Base-by-base conservation (phyloP, 2,888 invertebrate genomes). In the Caenorhabditis sulstoni region DNA sequence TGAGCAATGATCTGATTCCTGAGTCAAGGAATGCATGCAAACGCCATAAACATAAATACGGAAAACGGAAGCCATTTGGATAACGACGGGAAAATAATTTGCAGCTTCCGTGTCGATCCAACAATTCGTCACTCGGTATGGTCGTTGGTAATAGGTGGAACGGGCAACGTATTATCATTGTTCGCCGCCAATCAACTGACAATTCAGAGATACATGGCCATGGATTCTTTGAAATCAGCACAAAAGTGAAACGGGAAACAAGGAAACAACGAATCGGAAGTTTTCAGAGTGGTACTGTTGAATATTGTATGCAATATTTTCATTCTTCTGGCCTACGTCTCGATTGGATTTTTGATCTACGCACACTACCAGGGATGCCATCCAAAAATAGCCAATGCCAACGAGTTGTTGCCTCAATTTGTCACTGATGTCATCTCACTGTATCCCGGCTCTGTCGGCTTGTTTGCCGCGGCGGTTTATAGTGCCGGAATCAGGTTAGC, bases 181-280 rank as follows among this genome's bases (percentile, higher is more conserved):
- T 89, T 87, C 64, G 87, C 86, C 9, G 86, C 87, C 23, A 90
- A 90, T 79, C 90, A 90, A 59, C 64, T 90, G 65, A 85, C 86
- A 35, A 74, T 90, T 7, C 90, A 90, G 59, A 71, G 88, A 64
- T 89, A 86, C 57, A 79, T 89, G 76, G 83, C 85, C 3, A 86
- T 86, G 85, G 66, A 74, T 41, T 76, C 75, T 1, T 55, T 87
- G 14, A 73, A 81, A 41, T 39, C 55, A 5, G 87, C 87, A 1
- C 82, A 85, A 59, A 81, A 61, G 84, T 83, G n/a, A n/a, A n/a
- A n/a, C n/a, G n/a, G n/a, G n/a, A n/a, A n/a, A 23, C 35, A 59
- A 67, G 61, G 20, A 22, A 55, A n/a, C 57, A 58, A 23, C 44
- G 11, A 39, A 58, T 37, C 37, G 18, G 7, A 52, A 53, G 16